Evolutionary conservation across 2,888 invertebrate species (phyloP), one percentile per base, ranked within the genome.

Genomic region (Esperia sulphurella): DNA sequence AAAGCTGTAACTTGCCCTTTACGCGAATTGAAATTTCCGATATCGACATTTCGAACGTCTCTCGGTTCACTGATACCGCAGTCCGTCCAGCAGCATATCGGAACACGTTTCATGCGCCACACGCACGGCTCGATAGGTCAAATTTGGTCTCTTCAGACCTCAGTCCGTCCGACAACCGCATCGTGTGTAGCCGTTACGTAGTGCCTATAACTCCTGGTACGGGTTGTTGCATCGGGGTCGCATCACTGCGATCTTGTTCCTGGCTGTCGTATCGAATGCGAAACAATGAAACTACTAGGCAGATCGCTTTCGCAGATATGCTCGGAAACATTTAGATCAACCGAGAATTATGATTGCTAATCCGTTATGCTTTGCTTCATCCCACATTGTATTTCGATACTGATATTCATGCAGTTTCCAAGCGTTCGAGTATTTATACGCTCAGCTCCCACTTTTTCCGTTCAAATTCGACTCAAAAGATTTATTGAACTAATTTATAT

Each of bases 201-300:
- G 21, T 21, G 21, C 21, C 21, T 21, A 21, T 5, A 21, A n/a
- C 6, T 9, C 35, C 35, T n/a, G 6, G 35, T 55, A 55, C 57
- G 59, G 56, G 44, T 55, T 55, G 55, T 47, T 47, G 57, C 53
- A 43, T 56, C 47, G 44, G 39, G 41, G 55, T 38, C 38, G 44
- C 29, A 35, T 35, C 43, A 41, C 51, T 48, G 45, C 45, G 37
- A 40, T 45, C 30, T 8, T 8, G 38, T 28, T 33, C 43, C 13
- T 29, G 12, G 10, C 29, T 41, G 37, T 30, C n/a, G 35, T n/a
- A 35, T 46, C 28, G 13, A 37, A 28, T 35, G 41, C 46, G 49
- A 52, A 58, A 58, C 58, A 53, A 57, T 54, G 53, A 40, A 31
- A n/a, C 6, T 13, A 46, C 42, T 40, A 46, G 14, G 8, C 14